Evolutionary conservation across 92 coral and sea anemone genomes (phyloP), one percentile per base, ranked within the genome.

Genomic region (Epizoanthus illoricatus): DNA sequence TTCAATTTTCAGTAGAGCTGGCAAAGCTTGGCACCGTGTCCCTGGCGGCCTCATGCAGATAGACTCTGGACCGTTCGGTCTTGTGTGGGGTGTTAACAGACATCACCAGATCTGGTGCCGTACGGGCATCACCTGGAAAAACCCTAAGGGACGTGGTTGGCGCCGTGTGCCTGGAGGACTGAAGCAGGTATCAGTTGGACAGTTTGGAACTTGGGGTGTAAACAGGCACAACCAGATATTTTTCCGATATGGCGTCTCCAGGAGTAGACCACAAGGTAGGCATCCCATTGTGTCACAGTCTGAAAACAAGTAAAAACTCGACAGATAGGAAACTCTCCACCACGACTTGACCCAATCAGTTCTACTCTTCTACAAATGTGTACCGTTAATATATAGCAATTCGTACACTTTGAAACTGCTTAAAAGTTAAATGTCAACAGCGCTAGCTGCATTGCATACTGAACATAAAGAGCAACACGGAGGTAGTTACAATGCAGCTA

Each of bases 151-250:
- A 24, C 70, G 54, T 19, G 16, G 79, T 1, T 85, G 88, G 88
- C 69, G 42, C 15, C 79, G 45, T 18, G 41, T 86, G 54, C 69
- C 61, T 41, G 90, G 86, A 19, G 54, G 72, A 74, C 86, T 86
- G 17, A 73, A 73, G 65, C 74, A 81, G 61, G 41, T 86, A 3
- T 74, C 90, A 0, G 64, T 71, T 43, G 73, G 90, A 17, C 63
- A 81, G 43, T 81, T 33, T 56, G 90, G 90, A 9, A 39, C 47
- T 19, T 86, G 90, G 90, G 90, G 86, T 7, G 90, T 86, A 71
- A 86, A 81, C 76, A 74, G 45, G 16, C 36, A 41, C 40, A 39
- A 80, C 80, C 52, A 80, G 20, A 86, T 86, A 1, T 86, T 18
- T 47, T 85, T 78, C 72, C 76, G 88, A 67, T 17, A 6, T 13